Conservation (phyloP, 1,140 invertebrate genomes). For the Rhopalosiphum padi region DNA sequence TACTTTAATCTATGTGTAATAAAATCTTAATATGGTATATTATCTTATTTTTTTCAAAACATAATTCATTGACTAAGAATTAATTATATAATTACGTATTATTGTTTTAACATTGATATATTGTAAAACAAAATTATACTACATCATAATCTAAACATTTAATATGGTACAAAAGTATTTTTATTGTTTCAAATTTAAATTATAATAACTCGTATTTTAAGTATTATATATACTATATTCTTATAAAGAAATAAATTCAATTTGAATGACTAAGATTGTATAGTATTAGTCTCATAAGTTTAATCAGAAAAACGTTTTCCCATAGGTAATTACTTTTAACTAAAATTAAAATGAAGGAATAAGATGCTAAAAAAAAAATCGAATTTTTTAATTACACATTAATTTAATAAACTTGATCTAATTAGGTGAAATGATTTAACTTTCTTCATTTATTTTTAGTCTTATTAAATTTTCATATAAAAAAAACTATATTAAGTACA, state of each 20-base stretch:
- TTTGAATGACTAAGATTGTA: background rate
- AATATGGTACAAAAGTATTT: background rate
- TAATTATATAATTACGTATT: background rate
- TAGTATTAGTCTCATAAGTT: background rate
- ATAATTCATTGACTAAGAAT: background rate
- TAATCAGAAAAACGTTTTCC: background rate
- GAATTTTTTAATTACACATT: background rate
- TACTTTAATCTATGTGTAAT: background rate
- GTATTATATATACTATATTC: background rate
- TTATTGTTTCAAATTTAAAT: background rate
- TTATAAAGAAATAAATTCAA: background rate
- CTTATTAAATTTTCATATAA: background rate
- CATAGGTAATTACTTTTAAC: too few relatives aligned
- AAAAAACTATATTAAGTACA: background rate
- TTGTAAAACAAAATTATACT: background rate
- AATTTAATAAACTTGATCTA: background rate
- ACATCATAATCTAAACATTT: background rate
- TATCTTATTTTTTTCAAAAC: slow-evolving; percentile 14
- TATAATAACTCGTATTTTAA: background rate
- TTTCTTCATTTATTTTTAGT: background rate
- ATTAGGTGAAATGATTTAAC: background rate
- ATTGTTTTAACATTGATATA: background rate
- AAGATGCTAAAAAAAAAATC: background rate
- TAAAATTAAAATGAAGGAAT: background rate
- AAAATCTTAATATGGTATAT: background rate